phyloP scores from a whole-genome alignment of 2,113 vertebrate genomes.

The Spizaetus ornatus region DNA sequence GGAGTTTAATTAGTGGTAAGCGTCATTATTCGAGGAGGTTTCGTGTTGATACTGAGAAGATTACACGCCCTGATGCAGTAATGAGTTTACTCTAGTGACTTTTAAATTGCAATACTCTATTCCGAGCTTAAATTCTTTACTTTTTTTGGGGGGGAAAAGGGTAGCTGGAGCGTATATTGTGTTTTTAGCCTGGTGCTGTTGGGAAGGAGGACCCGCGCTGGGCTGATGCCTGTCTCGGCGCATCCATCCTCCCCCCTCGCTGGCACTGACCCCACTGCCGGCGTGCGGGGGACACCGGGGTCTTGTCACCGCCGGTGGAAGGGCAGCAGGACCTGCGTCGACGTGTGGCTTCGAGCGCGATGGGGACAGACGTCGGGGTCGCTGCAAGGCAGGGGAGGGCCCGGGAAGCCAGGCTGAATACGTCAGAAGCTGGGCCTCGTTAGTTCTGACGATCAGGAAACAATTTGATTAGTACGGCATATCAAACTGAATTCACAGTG shows the following conservation, averaged over 20 bases:
- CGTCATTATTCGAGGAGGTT: slow-evolving; percentile 1
- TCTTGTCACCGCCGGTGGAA: background rate
- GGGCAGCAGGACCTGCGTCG: accelerated
- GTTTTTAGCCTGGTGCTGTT: background rate
- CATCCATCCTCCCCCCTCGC: background rate
- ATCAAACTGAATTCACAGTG: background rate
- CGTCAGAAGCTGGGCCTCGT: background rate
- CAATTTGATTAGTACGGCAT: background rate
- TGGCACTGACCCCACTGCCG: background rate
- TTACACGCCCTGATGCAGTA: background rate
- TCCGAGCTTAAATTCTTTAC: background rate
- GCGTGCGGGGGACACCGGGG: accelerated
- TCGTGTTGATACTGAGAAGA: background rate
- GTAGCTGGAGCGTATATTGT: background rate
- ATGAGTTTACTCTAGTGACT: background rate
- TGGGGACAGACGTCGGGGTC: accelerated
- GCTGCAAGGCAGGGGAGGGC: background rate
- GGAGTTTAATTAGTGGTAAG: slow-evolving; percentile 30
- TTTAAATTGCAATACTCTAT: accelerated
- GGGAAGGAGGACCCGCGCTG: background rate
- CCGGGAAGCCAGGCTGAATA: background rate
- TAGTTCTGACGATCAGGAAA: background rate
- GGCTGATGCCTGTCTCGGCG: background rate
- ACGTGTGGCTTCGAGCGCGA: accelerated
- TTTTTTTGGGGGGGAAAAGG: accelerated